Conservation (phyloP, 2,797 vertebrate species). For the Sebastes variabilis region DNA sequence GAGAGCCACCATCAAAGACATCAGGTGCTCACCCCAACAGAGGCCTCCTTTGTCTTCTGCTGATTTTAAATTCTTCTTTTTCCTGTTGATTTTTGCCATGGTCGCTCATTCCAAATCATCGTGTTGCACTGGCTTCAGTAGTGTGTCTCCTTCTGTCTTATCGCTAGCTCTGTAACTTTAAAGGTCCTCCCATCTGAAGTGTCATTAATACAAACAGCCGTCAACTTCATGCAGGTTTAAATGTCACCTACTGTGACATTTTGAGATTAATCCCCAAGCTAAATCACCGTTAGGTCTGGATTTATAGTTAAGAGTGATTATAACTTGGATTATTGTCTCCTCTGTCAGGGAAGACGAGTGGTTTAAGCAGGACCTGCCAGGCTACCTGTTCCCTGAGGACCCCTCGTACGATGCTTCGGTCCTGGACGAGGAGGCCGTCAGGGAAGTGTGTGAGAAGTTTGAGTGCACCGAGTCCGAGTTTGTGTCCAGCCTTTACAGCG, state of each 20-base stretch:
- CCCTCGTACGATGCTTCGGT: slow-evolving; percentile 93
- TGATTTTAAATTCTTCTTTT: neutral
- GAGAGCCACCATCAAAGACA: slow-evolving; percentile 97
- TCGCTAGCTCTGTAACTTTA: neutral
- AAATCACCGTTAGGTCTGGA: neutral
- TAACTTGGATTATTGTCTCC: neutral
- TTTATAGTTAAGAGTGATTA: neutral
- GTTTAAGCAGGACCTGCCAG: slow-evolving; percentile 97
- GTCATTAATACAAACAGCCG: neutral
- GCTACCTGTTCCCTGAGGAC: slow-evolving; percentile 97
- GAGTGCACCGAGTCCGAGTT: slow-evolving; percentile 95
- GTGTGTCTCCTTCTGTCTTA: neutral
- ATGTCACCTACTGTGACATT: neutral
- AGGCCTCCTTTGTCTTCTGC: neutral
- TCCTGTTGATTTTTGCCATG: neutral
- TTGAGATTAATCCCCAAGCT: neutral
- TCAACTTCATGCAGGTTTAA: neutral
- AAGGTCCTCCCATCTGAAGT: neutral
- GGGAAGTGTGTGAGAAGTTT: slow-evolving; percentile 98
- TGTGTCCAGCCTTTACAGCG: slow-evolving; percentile 93
- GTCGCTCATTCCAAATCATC: neutral
- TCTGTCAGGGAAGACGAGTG: slow-evolving; percentile 90
- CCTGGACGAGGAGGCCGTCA: slow-evolving; percentile 94
- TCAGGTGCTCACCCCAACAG: slow-evolving; percentile 81
- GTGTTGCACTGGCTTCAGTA: neutral